Conservation (phyloP, 2,888 invertebrate genomes). For the Dinocampus coccinellae region DNA sequence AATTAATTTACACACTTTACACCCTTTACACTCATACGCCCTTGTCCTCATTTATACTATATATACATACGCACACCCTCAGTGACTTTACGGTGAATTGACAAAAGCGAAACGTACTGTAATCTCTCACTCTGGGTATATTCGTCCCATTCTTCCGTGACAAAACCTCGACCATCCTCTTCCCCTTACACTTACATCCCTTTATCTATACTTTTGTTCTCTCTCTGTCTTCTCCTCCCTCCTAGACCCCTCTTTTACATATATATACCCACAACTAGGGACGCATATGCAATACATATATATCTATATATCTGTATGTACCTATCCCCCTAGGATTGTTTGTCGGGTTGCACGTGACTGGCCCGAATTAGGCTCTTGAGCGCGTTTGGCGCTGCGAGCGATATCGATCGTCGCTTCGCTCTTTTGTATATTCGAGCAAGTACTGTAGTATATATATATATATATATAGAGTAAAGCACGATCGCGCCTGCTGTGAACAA, state of each 20-base stretch:
- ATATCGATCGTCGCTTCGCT: conserved; percentile 47
- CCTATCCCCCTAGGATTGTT: conserved; percentile 46
- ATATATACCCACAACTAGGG: not conserved
- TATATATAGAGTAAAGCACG: not conserved
- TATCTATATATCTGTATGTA: conserved; percentile 11
- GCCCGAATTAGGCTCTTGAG: conserved; percentile 59
- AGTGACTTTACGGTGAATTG: not conserved
- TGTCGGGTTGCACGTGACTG: conserved; percentile 60
- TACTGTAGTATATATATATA: not conserved
- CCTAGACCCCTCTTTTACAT: not conserved
- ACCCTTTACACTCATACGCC: not conserved
- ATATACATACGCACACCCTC: not conserved
- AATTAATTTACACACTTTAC: not conserved
- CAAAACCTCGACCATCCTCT: not conserved
- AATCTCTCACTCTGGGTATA: not conserved
- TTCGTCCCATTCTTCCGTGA: conserved; percentile 3
- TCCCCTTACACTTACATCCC: too few relatives aligned
- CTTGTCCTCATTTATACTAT: not conserved
- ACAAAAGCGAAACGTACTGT: conserved; percentile 1
- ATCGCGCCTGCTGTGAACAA: conserved; percentile 24
- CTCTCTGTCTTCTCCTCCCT: too few relatives aligned
- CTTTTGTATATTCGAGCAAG: conserved; percentile 24
- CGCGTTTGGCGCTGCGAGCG: conserved; percentile 31
- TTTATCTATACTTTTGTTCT: too few relatives aligned
- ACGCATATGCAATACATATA: not conserved